Conservation (phyloP, 2,888 invertebrate genomes). For the Scaptomyza caliginosa region DNA sequence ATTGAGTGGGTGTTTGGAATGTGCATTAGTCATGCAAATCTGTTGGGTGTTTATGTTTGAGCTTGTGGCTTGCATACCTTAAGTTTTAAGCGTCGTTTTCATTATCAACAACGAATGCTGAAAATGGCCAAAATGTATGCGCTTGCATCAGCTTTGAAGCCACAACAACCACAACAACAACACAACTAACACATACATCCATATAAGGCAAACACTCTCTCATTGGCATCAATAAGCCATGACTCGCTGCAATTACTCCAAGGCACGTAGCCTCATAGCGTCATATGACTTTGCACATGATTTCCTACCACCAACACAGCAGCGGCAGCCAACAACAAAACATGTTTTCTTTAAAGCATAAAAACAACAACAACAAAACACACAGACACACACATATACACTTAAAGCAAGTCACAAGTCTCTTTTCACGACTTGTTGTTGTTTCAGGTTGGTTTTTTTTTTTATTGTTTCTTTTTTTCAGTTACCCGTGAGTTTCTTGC, state of each 20-base stretch:
- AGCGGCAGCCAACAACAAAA: constrained; percentile 36
- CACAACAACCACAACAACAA: constrained; percentile 27
- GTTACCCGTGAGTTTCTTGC: constrained; percentile 56
- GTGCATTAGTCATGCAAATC: constrained; percentile 61
- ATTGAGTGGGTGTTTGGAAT: constrained; percentile 38
- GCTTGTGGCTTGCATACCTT: constrained; percentile 21
- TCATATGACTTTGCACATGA: constrained; percentile 79
- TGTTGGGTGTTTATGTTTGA: background rate
- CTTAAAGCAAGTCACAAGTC: constrained; percentile 54
- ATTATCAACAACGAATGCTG: constrained; percentile 64
- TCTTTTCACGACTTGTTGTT: constrained; percentile 46
- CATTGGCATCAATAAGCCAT: constrained; percentile 59
- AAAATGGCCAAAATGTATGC: constrained; percentile 58
- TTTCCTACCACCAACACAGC: constrained; percentile 73
- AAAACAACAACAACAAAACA: constrained; percentile 36
- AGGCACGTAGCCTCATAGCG: constrained; percentile 69
- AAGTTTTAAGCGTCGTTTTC: constrained; percentile 46
- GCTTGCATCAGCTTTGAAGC: constrained; percentile 56
- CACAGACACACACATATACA: constrained; percentile 8
- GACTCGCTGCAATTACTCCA: constrained; percentile 71
- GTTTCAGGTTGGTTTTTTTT: constrained; percentile 20
- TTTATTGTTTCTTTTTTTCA: constrained; percentile 29
- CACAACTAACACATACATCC: constrained; percentile 11
- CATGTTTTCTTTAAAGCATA: constrained; percentile 39
- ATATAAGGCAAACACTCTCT: constrained; percentile 30